Evolutionary conservation across 2,888 invertebrate species (phyloP), one percentile per base, ranked within the genome.

Genomic region (Osmoderma eremita): DNA sequence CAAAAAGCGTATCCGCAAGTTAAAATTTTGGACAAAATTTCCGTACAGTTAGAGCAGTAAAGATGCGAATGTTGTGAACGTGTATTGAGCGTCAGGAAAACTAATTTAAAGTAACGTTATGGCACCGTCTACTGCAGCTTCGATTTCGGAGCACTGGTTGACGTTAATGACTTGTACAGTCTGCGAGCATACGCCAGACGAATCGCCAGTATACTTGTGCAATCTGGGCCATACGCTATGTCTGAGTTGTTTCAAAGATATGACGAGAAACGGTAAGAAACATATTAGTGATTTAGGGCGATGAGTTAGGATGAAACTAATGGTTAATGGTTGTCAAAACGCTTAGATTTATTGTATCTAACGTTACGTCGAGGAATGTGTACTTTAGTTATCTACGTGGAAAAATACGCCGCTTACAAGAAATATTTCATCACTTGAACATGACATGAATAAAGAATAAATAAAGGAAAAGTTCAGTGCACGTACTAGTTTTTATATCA

Each of bases 141-240:
- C 68, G 30, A 42, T 42, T 48, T 62, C 68, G 41, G 76, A 77
- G 53, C 77, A 77, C 49, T 77, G 77, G 77, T 68, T 75, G 54
- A 75, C 77, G 62, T 58, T 72, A 51, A 75, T 76, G 75, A 73
- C 71, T n/a, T 81, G 81, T 70, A 76, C 72, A 45, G 67, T 77
- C 15, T 81, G 81, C 70, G 74, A 76, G 63, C 70, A 76, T 36
- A 77, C 76, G 30, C 78, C 78, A 10, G 78, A 79, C 63, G 71
- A 68, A 50, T 75, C 77, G 24, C 80, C 80, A 3, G 63, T 80
- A 12, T 80, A 76, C 67, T 75, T 76, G 69, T 82, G 81, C 70
- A 74, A 75, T 22, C 68, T 76, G 66, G 77, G 77, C 42, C 81
- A 81, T 68, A 75, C 76, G 39, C 74, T 78, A 66, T 82, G 81